Evolutionary conservation across 2,888 invertebrate genomes (phyloP).

Genomic region (Furcula furcula): DNA sequence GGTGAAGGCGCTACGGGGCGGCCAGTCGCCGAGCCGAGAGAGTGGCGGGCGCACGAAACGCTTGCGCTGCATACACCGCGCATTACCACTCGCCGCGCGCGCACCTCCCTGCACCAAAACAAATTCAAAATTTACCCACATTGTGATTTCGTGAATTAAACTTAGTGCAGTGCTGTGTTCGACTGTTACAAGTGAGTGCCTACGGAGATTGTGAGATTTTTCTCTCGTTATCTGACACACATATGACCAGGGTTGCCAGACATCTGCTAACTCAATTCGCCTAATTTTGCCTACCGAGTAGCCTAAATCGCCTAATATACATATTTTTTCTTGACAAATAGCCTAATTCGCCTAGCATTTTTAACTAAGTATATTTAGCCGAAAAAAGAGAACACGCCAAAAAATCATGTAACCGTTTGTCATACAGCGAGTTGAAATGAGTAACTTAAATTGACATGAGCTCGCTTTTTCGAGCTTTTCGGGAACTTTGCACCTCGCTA

Average conservation of each 20-base stretch:
- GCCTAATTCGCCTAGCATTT: too few relatives aligned
- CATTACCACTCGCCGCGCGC: slow-evolving; percentile 43
- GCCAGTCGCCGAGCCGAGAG: slow-evolving; percentile 73
- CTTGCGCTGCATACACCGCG: slow-evolving; percentile 42
- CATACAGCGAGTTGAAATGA: too few relatives aligned
- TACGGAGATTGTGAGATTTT: slow-evolving; percentile 56
- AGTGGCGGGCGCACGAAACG: slow-evolving; percentile 59
- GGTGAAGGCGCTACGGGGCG: slow-evolving; percentile 62
- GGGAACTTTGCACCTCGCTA: too few relatives aligned
- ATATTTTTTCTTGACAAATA: too few relatives aligned
- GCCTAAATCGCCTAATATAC: too few relatives aligned
- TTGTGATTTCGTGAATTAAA: slow-evolving; percentile 46
- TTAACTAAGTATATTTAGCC: too few relatives aligned
- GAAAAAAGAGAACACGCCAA: too few relatives aligned
- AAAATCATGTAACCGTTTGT: too few relatives aligned
- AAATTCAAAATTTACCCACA: slow-evolving; percentile 38
- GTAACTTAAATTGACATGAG: too few relatives aligned
- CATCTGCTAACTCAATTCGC: too few relatives aligned
- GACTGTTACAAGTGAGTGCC: slow-evolving; percentile 42
- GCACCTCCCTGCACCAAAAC: slow-evolving; percentile 46
- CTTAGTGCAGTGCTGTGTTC: slow-evolving; percentile 61
- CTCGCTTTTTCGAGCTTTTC: too few relatives aligned
- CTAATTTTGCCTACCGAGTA: too few relatives aligned
- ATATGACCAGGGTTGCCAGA: slow-evolving; percentile 79
- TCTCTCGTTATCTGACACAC: slow-evolving; percentile 70